Evolutionary conservation across 1,140 invertebrate species (phyloP).

Genomic region (Drosophila sturtevanti): DNA sequence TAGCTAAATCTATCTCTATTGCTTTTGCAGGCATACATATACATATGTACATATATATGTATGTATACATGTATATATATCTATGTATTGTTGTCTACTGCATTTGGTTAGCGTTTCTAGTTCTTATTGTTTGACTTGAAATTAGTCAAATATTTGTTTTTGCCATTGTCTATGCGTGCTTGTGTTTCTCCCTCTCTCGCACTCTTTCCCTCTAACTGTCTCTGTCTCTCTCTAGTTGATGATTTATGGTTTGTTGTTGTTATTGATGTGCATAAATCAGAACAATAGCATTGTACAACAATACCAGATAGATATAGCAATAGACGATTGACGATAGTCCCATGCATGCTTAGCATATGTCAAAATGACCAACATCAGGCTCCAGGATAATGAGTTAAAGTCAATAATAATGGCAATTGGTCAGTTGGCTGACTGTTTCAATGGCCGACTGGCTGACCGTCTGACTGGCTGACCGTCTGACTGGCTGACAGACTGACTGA

Average conservation of each 20-base stretch:
- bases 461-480: too few relatives aligned
- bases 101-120: conserved; percentile 17
- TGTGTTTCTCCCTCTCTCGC: neutral
- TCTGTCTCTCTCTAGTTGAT: neutral
- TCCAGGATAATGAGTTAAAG: conserved; percentile 17
- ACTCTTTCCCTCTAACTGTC: neutral
- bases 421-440: neutral
- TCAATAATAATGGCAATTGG: conserved; percentile 12
- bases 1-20: neutral
- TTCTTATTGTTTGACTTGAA: conserved; percentile 19
- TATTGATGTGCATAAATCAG: conserved; percentile 18
- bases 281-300: neutral
- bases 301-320: neutral
- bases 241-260: conserved; percentile 14
- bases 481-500: too few relatives aligned
- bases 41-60: neutral
- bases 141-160: conserved; percentile 22
- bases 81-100: neutral
- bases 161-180: conserved; percentile 11
- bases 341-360: conserved; percentile 11
- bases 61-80: neutral
- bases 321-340: neutral
- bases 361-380: conserved; percentile 12
- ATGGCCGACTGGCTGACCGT: too few relatives aligned
- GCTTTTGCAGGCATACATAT: neutral